These are phyloP conservation scores for Melanotaenia parkinsoni DNA, from an alignment of 2,797 vertebrate genomes.

Conservation along the genomic window DNA sequence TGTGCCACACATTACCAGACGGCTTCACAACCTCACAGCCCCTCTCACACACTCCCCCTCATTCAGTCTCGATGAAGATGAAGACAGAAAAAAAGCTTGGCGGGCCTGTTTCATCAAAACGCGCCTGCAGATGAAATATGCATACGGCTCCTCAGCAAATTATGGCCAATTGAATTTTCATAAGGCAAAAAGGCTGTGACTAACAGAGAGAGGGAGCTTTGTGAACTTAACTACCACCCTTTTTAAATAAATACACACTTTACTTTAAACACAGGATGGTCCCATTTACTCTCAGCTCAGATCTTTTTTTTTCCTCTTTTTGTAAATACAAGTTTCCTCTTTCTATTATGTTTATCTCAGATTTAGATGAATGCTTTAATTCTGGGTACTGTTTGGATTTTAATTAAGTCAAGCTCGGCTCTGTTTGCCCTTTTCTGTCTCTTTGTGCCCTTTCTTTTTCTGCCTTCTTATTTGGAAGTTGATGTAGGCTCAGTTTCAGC, in stretches of 20 bases:
- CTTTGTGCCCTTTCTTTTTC: conserved; percentile 16
- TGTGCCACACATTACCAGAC: conserved; percentile 62
- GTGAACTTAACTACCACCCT: conserved; percentile 75
- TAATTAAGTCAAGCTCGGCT: conserved; percentile 47
- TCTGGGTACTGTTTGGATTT: conserved; percentile 50
- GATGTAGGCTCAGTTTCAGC: conserved; percentile 63
- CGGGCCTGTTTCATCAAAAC: conserved; percentile 71
- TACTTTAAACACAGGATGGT: conserved; percentile 69
- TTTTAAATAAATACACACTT: conserved; percentile 78
- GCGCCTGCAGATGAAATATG: conserved; percentile 79
- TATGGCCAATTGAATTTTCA: conserved; percentile 82
- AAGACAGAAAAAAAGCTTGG: conserved; percentile 62
- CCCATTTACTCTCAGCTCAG: conserved; percentile 32
- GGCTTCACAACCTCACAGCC: conserved; percentile 48
- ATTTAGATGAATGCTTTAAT: conserved; percentile 45
- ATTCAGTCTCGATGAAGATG: conserved; percentile 65
- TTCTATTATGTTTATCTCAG: conserved; percentile 60
- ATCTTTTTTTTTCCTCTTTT: conserved; percentile 9
- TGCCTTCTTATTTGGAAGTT: conserved; percentile 51
- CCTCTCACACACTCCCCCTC: conserved; percentile 48
- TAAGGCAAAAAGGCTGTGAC: conserved; percentile 71
- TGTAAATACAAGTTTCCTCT: conserved; percentile 44
- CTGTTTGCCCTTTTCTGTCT: conserved; percentile 17
- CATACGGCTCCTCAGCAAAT: conserved; percentile 79
- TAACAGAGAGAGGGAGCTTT: conserved; percentile 57